Conservation (phyloP, 2,113 vertebrate genomes). For the Percina caprodes region DNA sequence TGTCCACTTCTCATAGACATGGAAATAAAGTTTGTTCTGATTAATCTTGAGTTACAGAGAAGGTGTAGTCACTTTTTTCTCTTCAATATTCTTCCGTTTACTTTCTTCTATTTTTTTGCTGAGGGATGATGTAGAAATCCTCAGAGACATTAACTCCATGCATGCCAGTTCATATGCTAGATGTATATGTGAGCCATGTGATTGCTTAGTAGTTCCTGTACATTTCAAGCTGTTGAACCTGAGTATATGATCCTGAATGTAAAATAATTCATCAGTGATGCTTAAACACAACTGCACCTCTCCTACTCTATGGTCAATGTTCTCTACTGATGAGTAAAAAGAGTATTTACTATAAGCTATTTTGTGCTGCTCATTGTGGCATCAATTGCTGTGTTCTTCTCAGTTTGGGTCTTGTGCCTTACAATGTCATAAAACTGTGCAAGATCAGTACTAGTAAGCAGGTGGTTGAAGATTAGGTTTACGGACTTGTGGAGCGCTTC, state of each 20-base stretch:
- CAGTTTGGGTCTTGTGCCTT: not conserved
- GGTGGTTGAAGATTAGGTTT: not conserved
- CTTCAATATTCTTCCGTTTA: not conserved
- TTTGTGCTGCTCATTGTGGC: not conserved
- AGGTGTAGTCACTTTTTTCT: not conserved
- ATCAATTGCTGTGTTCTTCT: not conserved
- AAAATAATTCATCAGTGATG: not conserved
- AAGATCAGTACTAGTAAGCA: not conserved
- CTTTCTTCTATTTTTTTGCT: not conserved
- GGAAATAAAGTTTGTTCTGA: not conserved
- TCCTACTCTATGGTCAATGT: not conserved
- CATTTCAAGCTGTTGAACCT: conserved; percentile 21
- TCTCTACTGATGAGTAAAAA: not conserved
- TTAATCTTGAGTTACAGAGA: not conserved
- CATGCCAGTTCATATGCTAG: not conserved
- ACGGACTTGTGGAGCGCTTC: not conserved
- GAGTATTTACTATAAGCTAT: not conserved
- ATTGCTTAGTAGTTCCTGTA: not conserved
- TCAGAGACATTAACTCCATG: not conserved
- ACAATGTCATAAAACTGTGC: not conserved
- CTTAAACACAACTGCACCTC: not conserved
- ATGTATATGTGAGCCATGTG: not conserved
- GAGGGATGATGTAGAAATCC: not conserved
- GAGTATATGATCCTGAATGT: not conserved
- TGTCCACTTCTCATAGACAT: not conserved